Percentiles rank a stretch among this genome's conserved stretches.
Conservation (phyloP, 2,113 vertebrate genomes). For the Calyptomena viridis region DNA sequence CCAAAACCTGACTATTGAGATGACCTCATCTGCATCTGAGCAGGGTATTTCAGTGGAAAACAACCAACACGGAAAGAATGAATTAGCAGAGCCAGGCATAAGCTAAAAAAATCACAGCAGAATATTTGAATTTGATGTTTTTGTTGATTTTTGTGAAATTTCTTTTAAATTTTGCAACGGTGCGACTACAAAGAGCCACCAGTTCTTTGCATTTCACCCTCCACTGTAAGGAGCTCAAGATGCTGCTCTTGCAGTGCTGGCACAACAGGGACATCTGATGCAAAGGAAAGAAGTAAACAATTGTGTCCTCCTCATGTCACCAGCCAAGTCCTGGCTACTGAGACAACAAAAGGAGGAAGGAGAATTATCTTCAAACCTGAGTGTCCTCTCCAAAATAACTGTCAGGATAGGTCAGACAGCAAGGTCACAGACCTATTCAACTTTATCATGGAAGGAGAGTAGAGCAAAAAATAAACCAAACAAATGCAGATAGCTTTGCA, state of each 20-base stretch:
- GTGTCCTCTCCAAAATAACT: neutral
- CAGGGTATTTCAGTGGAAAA: neutral
- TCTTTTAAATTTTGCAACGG: neutral
- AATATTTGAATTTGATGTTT: neutral
- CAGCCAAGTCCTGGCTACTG: neutral
- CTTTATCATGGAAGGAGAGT: neutral
- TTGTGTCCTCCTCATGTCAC: neutral
- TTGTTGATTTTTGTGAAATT: neutral
- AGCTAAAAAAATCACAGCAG: neutral
- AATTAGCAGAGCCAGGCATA: neutral
- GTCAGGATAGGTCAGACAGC: neutral
- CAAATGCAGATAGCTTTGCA: neutral
- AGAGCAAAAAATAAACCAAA: neutral
- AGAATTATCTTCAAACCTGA: neutral
- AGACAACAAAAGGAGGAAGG: neutral
- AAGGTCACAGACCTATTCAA: neutral
- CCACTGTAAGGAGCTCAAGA: neutral
- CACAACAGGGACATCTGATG: neutral
- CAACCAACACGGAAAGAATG: neutral
- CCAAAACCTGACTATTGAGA: neutral
- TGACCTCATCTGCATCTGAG: conserved; percentile 16
- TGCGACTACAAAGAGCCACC: neutral
- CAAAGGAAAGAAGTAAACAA: neutral
- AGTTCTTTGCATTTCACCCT: neutral
- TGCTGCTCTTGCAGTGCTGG: neutral